Conservation (phyloP, 2,113 vertebrate genomes). For the Mystacornis crossleyi region DNA sequence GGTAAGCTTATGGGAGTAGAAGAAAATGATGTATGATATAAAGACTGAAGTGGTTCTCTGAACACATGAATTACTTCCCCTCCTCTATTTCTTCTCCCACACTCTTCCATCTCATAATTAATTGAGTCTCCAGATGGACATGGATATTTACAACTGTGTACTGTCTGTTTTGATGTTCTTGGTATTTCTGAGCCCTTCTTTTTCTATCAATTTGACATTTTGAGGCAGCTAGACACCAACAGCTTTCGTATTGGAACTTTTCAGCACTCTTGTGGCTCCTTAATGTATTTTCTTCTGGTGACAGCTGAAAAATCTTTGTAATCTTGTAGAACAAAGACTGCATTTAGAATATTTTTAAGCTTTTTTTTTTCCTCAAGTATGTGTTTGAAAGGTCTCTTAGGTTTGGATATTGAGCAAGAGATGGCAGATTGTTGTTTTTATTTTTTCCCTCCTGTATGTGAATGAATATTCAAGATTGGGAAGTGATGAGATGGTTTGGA, state of each 20-base stretch:
- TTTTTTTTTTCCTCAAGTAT: neutral
- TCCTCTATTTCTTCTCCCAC: neutral
- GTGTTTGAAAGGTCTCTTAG: neutral
- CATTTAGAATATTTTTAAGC: neutral
- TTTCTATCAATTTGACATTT: neutral
- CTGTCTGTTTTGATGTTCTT: neutral
- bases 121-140: neutral
- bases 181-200: neutral
- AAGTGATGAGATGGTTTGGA: neutral
- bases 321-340: neutral
- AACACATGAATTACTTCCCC: neutral
- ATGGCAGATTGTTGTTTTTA: fast-evolving
- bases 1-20: neutral
- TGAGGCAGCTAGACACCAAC: neutral
- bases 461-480: neutral
- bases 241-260: neutral
- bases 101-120: neutral
- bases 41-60: neutral
- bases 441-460: neutral
- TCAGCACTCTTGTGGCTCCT: neutral
- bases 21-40: neutral
- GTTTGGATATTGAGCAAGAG: neutral
- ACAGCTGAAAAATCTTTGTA: neutral
- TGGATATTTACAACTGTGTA: neutral
- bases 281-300: neutral